These are phyloP conservation scores for Stenoptilia bipunctidactyla DNA, from an alignment of 2,888 invertebrate species.

Conservation along the genomic window DNA sequence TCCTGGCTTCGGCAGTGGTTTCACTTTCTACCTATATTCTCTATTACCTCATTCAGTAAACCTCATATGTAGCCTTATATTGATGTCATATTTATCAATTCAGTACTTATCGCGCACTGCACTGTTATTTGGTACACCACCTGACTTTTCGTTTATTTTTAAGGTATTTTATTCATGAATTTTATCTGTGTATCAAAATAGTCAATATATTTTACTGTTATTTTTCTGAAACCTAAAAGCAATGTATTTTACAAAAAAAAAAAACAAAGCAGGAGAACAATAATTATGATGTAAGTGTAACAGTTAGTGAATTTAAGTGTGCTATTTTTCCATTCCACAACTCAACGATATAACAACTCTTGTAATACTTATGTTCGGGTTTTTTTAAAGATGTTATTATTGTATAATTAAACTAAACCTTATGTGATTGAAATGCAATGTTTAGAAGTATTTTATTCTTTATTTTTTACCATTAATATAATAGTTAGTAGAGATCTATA, in stretches of 20 bases:
- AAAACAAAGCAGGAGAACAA: slow-evolving; percentile 67
- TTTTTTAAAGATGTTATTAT: slow-evolving; percentile 67
- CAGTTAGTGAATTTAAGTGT: slow-evolving; percentile 71
- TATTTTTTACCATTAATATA: slow-evolving; percentile 70
- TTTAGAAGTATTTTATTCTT: slow-evolving; percentile 72
- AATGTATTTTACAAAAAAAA: slow-evolving; percentile 55
- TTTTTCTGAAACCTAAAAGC: slow-evolving; percentile 67
- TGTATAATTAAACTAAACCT: slow-evolving; percentile 69
- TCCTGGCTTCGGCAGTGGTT: slow-evolving; percentile 25
- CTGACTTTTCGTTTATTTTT: slow-evolving; percentile 51
- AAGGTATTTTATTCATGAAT: slow-evolving; percentile 50
- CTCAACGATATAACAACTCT: slow-evolving; percentile 69
- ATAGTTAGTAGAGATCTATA: slow-evolving; percentile 72
- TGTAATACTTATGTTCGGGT: slow-evolving; percentile 69
- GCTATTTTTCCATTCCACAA: slow-evolving; percentile 70
- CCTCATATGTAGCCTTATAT: slow-evolving; percentile 39
- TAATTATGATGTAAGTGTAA: slow-evolving; percentile 71
- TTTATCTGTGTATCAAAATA: slow-evolving; percentile 57
- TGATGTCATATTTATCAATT: slow-evolving; percentile 35
- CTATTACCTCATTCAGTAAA: slow-evolving; percentile 58
- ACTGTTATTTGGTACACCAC: slow-evolving; percentile 66
- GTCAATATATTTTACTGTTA: slow-evolving; percentile 65
- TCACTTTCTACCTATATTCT: slow-evolving; percentile 31
- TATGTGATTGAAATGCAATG: slow-evolving; percentile 72
- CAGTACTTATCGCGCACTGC: slow-evolving; percentile 62